Percentiles rank a stretch among this genome's conserved stretches.
Conservation (phyloP, 2,797 vertebrate species). For the Pipistrellus pygmaeus region DNA sequence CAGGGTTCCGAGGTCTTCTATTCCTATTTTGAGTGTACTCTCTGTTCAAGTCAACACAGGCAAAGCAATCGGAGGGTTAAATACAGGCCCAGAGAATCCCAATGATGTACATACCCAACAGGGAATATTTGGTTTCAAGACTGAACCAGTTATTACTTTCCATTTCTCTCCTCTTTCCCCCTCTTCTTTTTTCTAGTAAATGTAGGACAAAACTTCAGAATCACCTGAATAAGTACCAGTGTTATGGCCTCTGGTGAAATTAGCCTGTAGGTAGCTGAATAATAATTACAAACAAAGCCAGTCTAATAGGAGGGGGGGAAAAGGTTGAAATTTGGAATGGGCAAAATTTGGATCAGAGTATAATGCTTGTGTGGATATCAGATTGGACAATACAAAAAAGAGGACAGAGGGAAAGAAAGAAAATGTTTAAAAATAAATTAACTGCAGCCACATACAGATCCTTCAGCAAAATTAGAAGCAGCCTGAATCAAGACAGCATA, state of each 20-base stretch:
- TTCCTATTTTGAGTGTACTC: not conserved
- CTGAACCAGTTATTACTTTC: slow-evolving; percentile 62
- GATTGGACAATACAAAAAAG: slow-evolving; percentile 56
- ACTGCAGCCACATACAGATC: slow-evolving; percentile 67
- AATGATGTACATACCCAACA: not conserved
- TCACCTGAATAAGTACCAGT: slow-evolving; percentile 56
- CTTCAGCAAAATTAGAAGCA: slow-evolving; percentile 76
- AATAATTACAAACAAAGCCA: slow-evolving; percentile 64
- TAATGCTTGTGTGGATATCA: slow-evolving; percentile 56
- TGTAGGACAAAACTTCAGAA: slow-evolving; percentile 52
- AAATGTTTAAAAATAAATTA: slow-evolving; percentile 75
- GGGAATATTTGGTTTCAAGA: slow-evolving; percentile 8
- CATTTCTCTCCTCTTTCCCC: not conserved
- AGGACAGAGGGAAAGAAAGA: slow-evolving; percentile 64
- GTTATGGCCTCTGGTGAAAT: slow-evolving; percentile 35
- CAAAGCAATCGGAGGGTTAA: not conserved
- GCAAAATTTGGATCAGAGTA: slow-evolving; percentile 30
- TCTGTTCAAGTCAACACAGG: not conserved
- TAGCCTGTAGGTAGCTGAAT: slow-evolving; percentile 37
- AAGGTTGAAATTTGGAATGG: slow-evolving; percentile 57
- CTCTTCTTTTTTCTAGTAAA: slow-evolving; percentile 37
- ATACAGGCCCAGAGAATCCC: not conserved
- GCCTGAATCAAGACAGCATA: slow-evolving; percentile 49
- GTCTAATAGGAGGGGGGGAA: not conserved
- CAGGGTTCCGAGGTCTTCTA: not conserved